phyloP scores from a whole-genome alignment of 2,888 invertebrate species.

The Lysandra coridon region DNA sequence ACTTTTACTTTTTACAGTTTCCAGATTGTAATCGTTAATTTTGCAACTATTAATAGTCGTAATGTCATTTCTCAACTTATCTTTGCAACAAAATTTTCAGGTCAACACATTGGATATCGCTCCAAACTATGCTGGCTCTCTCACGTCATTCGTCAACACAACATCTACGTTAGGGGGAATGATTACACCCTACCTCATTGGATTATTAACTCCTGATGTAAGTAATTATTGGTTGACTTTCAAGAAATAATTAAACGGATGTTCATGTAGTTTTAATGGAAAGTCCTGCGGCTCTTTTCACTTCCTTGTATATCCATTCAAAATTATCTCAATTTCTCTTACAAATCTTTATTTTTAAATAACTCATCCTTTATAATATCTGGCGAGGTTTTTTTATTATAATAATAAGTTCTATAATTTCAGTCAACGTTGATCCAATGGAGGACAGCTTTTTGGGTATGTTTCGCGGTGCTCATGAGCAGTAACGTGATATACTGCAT shows the following conservation, averaged over 20 bases:
- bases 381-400: no score
- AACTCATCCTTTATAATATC: no score
- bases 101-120: slow-evolving; percentile 52
- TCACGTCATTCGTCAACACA: slow-evolving; percentile 79
- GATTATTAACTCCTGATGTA: slow-evolving; percentile 70
- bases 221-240: slow-evolving; percentile 38
- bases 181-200: slow-evolving; percentile 54
- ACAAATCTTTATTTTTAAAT: no score
- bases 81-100: slow-evolving; percentile 32
- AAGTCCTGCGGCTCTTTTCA: no score
- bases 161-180: slow-evolving; percentile 71
- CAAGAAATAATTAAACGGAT: no score
- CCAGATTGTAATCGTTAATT: no score
- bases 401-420: slow-evolving; percentile 40
- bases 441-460: slow-evolving; percentile 83
- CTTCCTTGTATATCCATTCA: no score
- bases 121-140: slow-evolving; percentile 74
- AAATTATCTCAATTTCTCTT: no score
- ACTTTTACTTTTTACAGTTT: no score
- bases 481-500: slow-evolving; percentile 80
- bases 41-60: no score
- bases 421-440: slow-evolving; percentile 63
- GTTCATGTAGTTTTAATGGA: no score
- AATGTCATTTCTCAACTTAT: no score
- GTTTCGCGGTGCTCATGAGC: slow-evolving; percentile 75